A percentile compares a stretch with the other conserved stretches of the same genome.
phyloP scores from a whole-genome alignment of 1,140 invertebrate species.

The Ridgeia piscesae region DNA sequence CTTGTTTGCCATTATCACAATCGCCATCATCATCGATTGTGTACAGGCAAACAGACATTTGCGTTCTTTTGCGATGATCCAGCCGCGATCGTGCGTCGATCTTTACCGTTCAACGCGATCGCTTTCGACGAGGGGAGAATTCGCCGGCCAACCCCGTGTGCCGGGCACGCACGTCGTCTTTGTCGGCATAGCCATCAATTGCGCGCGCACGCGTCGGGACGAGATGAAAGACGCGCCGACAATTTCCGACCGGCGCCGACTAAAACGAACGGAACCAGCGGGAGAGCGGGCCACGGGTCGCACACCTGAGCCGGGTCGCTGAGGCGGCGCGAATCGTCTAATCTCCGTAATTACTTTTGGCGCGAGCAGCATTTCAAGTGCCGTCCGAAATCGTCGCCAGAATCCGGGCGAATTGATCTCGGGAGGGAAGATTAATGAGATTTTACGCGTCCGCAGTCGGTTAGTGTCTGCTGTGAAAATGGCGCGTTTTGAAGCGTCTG shows the following conservation, averaged over 20 bases:
- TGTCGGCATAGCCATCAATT: neutral
- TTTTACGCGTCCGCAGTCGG: neutral
- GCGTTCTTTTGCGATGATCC: neutral
- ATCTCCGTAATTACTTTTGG: slow-evolving; percentile 1
- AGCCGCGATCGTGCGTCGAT: neutral
- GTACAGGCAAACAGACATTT: neutral
- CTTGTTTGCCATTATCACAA: neutral
- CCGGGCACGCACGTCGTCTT: neutral
- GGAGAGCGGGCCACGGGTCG: neutral
- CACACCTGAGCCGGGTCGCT: neutral
- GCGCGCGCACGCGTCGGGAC: neutral
- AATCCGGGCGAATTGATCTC: slow-evolving; percentile 3
- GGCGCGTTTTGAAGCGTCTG: neutral
- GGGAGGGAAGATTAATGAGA: neutral
- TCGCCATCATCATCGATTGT: neutral
- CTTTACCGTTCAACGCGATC: neutral
- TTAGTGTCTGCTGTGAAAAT: neutral
- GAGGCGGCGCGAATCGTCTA: neutral
- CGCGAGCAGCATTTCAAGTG: neutral
- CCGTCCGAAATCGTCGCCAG: neutral
- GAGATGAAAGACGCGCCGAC: neutral
- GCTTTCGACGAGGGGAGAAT: neutral
- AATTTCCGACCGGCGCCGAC: neutral
- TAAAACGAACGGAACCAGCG: neutral
- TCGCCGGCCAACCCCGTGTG: neutral